Base-by-base conservation (phyloP, 2,888 invertebrate genomes). In the Craniophora ligustri region DNA sequence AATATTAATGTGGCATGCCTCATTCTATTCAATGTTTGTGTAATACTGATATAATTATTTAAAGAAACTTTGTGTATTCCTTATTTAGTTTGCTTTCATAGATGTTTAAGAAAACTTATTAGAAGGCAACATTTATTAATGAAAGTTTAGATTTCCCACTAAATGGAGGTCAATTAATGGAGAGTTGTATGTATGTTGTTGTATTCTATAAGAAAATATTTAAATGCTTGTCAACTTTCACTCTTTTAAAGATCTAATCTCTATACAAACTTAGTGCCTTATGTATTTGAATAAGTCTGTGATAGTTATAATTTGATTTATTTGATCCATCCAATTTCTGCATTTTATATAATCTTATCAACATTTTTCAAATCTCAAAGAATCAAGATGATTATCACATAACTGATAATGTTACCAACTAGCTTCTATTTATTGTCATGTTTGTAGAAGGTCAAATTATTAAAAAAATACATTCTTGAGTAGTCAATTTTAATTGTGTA, bases 241-340 rank as follows among this genome's bases (percentile, higher is more conserved):
- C 72, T 67, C 36, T 23, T 61, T 39, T 51, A 42, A 44, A 60
- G 59, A 40, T 72, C 57, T 71, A 68, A 63, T 72, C 65, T 72
- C 69, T n/a, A 58, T 63, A 61, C 69, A 53, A 77, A 76, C 62
- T 66, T 76, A 78, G 88, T 88, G 88, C 88, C 88, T 88, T 88
- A 87, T 68, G 70, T 75, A 81, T 81, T 78, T 73, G 51, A 74
- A 74, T 78, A 76, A 77, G 76, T 80, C 85, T 86, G 87, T 87
- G 86, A 88, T 87, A 86, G 73, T 50, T 55, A 57, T 62, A 53
- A 44, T 72, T 58, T 58, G 15, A 51, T 58, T 61, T 59, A 31
- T 62, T 68, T 57, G 50, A 15, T 47, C 59, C 31, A 15, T 40
- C 48, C 15, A 40, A 57, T 30, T 55, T 57, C 50, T 62, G 36